Conservation (phyloP, 2,797 vertebrate species). For the Coregonus sp. region DNA sequence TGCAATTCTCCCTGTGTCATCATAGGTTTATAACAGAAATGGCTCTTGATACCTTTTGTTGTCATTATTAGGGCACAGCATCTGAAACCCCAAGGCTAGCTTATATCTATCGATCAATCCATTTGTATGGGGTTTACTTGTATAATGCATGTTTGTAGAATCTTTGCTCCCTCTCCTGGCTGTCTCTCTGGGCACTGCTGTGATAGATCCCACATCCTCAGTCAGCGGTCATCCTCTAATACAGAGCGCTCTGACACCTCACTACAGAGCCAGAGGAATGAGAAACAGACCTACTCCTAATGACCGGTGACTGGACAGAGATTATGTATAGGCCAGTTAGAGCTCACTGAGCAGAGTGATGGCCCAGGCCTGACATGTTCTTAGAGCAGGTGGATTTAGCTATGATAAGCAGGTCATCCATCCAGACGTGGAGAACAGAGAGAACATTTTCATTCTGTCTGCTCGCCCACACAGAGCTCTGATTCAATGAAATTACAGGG, state of each 20-base stretch:
- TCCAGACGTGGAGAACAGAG: slow-evolving; percentile 51
- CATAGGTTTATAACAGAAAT: background rate
- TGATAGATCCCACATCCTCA: slow-evolving; percentile 30
- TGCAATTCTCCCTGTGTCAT: background rate
- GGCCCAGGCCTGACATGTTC: slow-evolving; percentile 57
- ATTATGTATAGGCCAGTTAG: slow-evolving; percentile 47
- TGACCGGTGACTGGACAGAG: slow-evolving; percentile 59
- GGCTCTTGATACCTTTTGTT: background rate
- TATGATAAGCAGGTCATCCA: slow-evolving; percentile 64
- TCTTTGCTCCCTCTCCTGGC: background rate
- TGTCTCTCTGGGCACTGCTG: background rate
- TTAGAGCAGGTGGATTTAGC: slow-evolving; percentile 62
- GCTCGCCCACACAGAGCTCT: slow-evolving; percentile 20
- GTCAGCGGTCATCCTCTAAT: slow-evolving; percentile 34
- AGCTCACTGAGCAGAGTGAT: slow-evolving; percentile 45
- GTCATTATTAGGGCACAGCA: background rate
- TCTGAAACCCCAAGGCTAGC: background rate
- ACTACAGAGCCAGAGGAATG: slow-evolving; percentile 54
- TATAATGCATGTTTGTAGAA: background rate
- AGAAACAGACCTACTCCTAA: slow-evolving; percentile 65
- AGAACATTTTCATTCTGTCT: slow-evolving; percentile 48
- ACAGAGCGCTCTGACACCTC: slow-evolving; percentile 45
- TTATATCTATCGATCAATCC: background rate
- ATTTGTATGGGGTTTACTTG: background rate
- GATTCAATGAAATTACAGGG: background rate